These are phyloP conservation scores for Steinernema hermaphroditum DNA, from an alignment of 2,888 invertebrate species.

Conservation along the genomic window DNA sequence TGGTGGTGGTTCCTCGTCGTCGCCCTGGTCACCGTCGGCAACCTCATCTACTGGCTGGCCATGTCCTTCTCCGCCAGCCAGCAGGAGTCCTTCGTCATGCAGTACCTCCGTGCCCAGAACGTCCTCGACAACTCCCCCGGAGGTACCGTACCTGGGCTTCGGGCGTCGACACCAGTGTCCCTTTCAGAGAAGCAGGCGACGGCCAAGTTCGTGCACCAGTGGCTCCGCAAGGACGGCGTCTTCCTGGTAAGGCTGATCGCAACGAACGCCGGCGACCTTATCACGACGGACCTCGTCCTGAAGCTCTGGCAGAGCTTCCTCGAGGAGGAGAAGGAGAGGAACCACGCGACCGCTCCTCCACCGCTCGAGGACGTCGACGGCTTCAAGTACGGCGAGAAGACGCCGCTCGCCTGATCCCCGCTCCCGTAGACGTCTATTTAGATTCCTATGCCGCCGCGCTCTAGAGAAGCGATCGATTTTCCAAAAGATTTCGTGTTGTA, in stretches of 20 bases:
- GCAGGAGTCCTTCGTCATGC: constrained; percentile 51
- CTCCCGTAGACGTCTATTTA: constrained; percentile 19
- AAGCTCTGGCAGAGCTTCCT: constrained; percentile 61
- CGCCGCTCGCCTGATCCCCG: constrained; percentile 19
- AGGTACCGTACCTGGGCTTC: too few relatives aligned
- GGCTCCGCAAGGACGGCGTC: constrained; percentile 60
- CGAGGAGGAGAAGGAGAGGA: constrained; percentile 32
- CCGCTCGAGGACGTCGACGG: constrained; percentile 28
- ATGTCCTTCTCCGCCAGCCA: constrained; percentile 52
- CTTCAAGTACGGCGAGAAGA: constrained; percentile 29
- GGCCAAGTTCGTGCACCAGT: constrained; percentile 52
- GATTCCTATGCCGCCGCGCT: constrained; percentile 26
- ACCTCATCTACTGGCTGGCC: constrained; percentile 69
- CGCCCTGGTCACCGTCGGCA: constrained; percentile 67
- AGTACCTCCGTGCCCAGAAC: constrained; percentile 59
- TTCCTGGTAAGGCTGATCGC: constrained; percentile 61
- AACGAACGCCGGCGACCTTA: constrained; percentile 65
- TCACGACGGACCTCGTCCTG: constrained; percentile 61
- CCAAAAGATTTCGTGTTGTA: neutral
- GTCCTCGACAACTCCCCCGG: constrained; percentile 38
- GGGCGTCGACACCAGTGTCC: too few relatives aligned
- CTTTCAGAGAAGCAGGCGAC: constrained; percentile 50
- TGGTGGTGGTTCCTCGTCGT: constrained; percentile 71
- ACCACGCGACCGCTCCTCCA: constrained; percentile 27
- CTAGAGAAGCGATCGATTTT: constrained; percentile 24